A percentile compares a stretch with the other conserved stretches of the same genome.
phyloP scores from a whole-genome alignment of 1,140 invertebrate species.

The Drosophila ercepeae region DNA sequence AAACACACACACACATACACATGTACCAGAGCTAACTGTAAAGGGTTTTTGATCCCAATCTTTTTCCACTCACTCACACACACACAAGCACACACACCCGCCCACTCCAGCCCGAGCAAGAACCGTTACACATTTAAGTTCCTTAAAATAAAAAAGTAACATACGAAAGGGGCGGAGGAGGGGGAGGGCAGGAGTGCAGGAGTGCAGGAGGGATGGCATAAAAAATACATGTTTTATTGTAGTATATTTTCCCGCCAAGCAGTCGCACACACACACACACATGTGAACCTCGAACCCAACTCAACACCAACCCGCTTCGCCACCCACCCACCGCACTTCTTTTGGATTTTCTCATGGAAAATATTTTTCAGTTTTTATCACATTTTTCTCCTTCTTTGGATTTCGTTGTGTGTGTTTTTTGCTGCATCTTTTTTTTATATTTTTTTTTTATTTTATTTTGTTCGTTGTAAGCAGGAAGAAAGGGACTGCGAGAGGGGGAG shows the following conservation, averaged over 20 bases:
- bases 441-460: constrained; percentile 39
- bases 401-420: constrained; percentile 58
- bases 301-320: constrained; percentile 2
- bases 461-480: constrained; percentile 31
- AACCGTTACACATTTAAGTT: constrained; percentile 75
- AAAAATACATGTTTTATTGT: constrained; percentile 83
- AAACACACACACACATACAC: constrained; percentile 29
- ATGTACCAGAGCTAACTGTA: constrained; percentile 40
- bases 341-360: constrained; percentile 81
- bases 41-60: constrained; percentile 77
- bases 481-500: no score
- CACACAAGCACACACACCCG: constrained; percentile 23
- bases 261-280: constrained; percentile 19
- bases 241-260: constrained; percentile 78
- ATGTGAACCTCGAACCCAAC: constrained; percentile 25
- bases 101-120: constrained; percentile 26
- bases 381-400: constrained; percentile 66
- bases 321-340: constrained; percentile 37
- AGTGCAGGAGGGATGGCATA: constrained; percentile 53
- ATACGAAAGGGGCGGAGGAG: constrained; percentile 1
- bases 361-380: constrained; percentile 78
- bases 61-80: constrained; percentile 6
- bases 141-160: constrained; percentile 65
- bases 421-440: constrained; percentile 38
- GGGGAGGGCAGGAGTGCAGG: constrained; percentile 3